Conservation (phyloP, 2,888 invertebrate genomes). For the Mythimna impura region DNA sequence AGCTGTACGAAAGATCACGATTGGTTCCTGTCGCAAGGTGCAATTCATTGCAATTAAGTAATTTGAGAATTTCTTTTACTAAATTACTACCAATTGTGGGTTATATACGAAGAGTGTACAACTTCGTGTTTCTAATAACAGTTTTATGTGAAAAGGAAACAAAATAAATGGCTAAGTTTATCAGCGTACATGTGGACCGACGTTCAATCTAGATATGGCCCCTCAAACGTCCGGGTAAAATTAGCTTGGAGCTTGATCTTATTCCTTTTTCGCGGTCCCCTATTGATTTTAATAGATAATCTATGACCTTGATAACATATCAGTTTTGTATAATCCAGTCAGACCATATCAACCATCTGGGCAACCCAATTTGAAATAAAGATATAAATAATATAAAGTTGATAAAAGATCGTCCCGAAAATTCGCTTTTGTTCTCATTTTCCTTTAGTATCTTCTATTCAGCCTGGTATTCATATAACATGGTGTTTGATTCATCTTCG, state of each 20-base stretch:
- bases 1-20: constrained; percentile 66
- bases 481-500: constrained; percentile 7
- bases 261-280: constrained; percentile 56
- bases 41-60: constrained; percentile 65
- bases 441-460: neutral
- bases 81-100: constrained; percentile 24
- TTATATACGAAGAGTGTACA: neutral
- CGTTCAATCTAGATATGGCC: constrained; percentile 61
- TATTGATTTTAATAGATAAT: constrained; percentile 55
- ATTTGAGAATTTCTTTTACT: constrained; percentile 54
- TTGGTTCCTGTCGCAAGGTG: constrained; percentile 61
- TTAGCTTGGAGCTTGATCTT: constrained; percentile 59
- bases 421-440: neutral
- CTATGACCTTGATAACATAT: constrained; percentile 36
- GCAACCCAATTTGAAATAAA: neutral
- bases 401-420: neutral
- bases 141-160: constrained; percentile 39
- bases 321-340: neutral
- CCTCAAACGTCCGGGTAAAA: constrained; percentile 68
- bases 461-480: neutral
- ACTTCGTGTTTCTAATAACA: constrained; percentile 14
- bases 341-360: neutral
- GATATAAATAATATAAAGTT: no score
- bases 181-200: constrained; percentile 56
- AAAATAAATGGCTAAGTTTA: constrained; percentile 61